A percentile compares a stretch with the other conserved stretches of the same genome.
These are phyloP conservation scores for Cervus canadensis DNA, from an alignment of 2,113 vertebrate species.

Conservation along the genomic window DNA sequence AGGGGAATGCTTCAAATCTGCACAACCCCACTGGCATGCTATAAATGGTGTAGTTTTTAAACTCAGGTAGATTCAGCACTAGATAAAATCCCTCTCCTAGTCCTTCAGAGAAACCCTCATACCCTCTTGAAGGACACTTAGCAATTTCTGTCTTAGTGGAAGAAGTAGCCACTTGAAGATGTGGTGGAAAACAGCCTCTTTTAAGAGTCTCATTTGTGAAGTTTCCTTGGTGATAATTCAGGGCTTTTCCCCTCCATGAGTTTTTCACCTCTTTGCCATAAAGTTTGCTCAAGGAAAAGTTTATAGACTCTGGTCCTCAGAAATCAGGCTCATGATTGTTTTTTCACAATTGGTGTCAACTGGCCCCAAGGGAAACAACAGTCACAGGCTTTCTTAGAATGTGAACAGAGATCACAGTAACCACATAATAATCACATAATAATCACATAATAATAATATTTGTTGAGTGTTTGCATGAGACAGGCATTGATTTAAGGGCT, in stretches of 20 bases:
- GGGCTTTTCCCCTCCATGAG: background rate
- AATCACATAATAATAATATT: background rate
- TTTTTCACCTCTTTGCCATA: background rate
- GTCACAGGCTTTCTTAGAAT: background rate
- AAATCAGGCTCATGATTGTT: background rate
- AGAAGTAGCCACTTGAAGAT: constrained; percentile 33
- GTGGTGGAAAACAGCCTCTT: constrained; percentile 15
- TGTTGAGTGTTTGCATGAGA: background rate
- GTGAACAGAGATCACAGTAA: background rate
- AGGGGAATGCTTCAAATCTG: background rate
- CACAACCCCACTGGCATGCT: background rate
- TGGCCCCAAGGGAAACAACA: background rate
- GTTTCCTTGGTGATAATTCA: background rate
- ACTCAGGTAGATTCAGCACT: constrained; percentile 14
- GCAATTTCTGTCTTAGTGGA: constrained; percentile 46
- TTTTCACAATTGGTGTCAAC: background rate
- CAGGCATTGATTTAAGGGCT: background rate
- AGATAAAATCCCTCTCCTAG: constrained; percentile 12
- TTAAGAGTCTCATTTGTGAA: background rate
- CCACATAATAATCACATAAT: too few species aligned
- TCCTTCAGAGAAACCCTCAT: constrained; percentile 38
- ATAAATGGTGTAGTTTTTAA: constrained; percentile 5
- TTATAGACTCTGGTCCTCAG: background rate
- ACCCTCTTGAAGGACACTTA: constrained; percentile 36
- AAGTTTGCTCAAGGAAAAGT: constrained; percentile 6